These are phyloP conservation scores for Melieria picta DNA, from an alignment of 2,888 invertebrate species.

Conservation along the genomic window DNA sequence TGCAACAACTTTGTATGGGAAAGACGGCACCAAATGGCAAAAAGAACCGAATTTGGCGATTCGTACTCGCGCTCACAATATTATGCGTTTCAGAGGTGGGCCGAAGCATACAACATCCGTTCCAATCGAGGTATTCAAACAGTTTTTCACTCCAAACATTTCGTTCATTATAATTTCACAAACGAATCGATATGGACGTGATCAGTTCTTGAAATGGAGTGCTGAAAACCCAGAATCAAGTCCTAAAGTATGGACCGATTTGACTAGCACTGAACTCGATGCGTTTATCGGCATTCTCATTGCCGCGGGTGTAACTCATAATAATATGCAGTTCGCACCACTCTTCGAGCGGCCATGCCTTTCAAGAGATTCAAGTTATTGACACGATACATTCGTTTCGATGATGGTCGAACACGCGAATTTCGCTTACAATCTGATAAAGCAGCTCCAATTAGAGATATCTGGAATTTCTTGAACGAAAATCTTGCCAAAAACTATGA, in stretches of 20 bases:
- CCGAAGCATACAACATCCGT: conserved; percentile 36
- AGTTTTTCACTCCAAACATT: conserved; percentile 38
- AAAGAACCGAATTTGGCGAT: conserved; percentile 25
- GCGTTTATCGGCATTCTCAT: conserved; percentile 38
- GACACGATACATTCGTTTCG: conserved; percentile 42
- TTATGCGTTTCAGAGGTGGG: conserved; percentile 30
- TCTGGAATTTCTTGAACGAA: conserved; percentile 34
- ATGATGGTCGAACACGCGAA: conserved; percentile 47
- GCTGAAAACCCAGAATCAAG: conserved; percentile 24
- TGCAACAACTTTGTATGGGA: conserved; percentile 33
- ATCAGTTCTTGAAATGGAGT: conserved; percentile 34
- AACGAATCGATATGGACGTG: conserved; percentile 23
- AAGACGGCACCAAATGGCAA: conserved; percentile 35
- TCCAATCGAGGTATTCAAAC: conserved; percentile 40
- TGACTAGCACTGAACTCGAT: conserved; percentile 33
- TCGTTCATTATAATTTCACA: conserved; percentile 36
- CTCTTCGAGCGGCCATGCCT: conserved; percentile 17
- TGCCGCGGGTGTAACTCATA: conserved; percentile 38
- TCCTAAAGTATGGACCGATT: conserved; percentile 27
- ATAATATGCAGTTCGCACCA: conserved; percentile 36
- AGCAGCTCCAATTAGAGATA: conserved; percentile 30
- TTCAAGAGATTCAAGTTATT: conserved; percentile 8
- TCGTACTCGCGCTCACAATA: conserved; percentile 36
- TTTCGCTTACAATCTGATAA: conserved; percentile 14
- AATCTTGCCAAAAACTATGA: conserved; percentile 33